Evolutionary conservation across 2,797 vertebrate genomes (phyloP).

Genomic region (Sphenodon punctatus): DNA sequence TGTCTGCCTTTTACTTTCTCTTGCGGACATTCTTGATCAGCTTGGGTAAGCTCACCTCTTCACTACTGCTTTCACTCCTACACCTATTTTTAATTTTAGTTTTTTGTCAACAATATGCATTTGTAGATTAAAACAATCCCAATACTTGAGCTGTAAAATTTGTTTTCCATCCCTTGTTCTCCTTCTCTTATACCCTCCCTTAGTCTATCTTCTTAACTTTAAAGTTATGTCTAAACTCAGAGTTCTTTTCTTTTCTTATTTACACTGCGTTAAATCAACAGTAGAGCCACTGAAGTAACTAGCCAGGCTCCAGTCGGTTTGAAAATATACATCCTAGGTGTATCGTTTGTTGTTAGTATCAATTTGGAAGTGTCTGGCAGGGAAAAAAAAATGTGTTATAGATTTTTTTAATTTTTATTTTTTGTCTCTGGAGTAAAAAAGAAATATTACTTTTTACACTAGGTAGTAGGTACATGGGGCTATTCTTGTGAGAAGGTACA

Average conservation of each 20-base stretch:
- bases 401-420: too few species aligned
- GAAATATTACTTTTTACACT: too few species aligned
- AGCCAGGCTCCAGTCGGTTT: not conserved
- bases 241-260: not conserved
- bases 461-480: too few species aligned
- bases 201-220: not conserved
- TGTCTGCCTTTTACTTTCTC: not conserved
- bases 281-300: not conserved
- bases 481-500: too few species aligned
- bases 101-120: not conserved
- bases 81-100: too few species aligned
- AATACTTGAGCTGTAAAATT: not conserved
- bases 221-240: not conserved
- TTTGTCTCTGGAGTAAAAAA: not conserved
- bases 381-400: not conserved
- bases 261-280: not conserved
- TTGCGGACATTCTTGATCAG: not conserved
- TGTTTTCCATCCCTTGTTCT: not conserved
- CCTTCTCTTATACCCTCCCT: too few species aligned
- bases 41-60: not conserved
- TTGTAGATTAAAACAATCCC: not conserved
- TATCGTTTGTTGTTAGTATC: not conserved
- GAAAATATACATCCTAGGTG: not conserved
- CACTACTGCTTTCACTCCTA: not conserved
- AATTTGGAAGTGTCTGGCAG: not conserved